Evolutionary conservation across 2,888 invertebrate genomes (phyloP), one percentile per base, ranked within the genome.

Genomic region (Odontocerum albicorne): DNA sequence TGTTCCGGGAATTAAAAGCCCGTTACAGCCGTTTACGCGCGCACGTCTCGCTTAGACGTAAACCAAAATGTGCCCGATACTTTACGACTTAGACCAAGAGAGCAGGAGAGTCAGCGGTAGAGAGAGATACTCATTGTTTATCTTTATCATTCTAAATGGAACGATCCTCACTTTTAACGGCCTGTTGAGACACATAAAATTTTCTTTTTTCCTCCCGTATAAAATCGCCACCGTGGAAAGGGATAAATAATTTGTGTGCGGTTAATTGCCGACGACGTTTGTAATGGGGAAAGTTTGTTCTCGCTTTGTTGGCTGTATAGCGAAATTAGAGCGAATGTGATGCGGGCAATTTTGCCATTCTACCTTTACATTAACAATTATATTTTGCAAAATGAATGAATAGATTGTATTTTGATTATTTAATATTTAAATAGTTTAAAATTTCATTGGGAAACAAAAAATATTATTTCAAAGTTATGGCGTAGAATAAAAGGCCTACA

Each of bases 1-100:
- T 10, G 15, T 38, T 16, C 38, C 15, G 21, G 40, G 21, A n/a
- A n/a, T n/a, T n/a, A n/a, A n/a, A n/a, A n/a, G n/a, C n/a, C n/a
- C n/a, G n/a, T 39, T n/a, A n/a, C 54, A 49, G 49, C 49, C 54
- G 54, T 38, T 53, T 35, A 47, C 57, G 52, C 57, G 57, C 57
- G 55, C 56, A 40, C 54, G 49, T 47, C 59, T 47, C 49, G 49
- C 45, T 38, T 39, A 45, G 53, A 60, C 59, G 53, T 60, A 54
- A 36, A 57, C 46, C 51, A 57, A 59, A 57, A 60, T 60, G 59
- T 60, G 56, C 44, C 50, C 54, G 59, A 56, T 60, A 50, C 56
- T 57, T 60, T 60, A 60, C 56, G 56, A 60, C 54, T 39, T 59
- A 36, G 54, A 39, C 31, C 16, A 40, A 51, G 45, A 20, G 13